Conservation (phyloP, 2,888 invertebrate genomes). For the Calameuta pallipes region DNA sequence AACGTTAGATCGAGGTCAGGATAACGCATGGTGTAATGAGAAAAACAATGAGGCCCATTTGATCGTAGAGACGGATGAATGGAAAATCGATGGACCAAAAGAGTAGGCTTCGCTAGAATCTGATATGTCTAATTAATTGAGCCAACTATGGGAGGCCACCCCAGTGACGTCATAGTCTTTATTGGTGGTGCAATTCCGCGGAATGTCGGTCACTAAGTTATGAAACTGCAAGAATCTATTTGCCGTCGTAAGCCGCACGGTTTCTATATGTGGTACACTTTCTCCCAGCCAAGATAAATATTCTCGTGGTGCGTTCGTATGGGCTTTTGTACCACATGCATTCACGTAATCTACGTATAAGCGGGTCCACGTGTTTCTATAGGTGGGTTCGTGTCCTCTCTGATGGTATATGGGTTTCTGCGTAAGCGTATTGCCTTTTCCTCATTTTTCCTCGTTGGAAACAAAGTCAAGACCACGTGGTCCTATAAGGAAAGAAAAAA, state of each 20-base stretch:
- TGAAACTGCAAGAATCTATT: constrained; percentile 61
- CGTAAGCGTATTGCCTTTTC: neutral
- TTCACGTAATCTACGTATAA: neutral
- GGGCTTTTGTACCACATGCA: neutral
- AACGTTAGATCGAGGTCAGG: neutral
- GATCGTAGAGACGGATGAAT: neutral
- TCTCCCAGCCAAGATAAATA: constrained; percentile 54
- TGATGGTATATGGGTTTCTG: neutral
- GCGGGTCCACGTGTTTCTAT: neutral
- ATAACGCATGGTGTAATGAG: neutral
- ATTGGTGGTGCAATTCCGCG: constrained; percentile 57
- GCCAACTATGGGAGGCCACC: constrained; percentile 36
- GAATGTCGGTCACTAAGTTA: constrained; percentile 63
- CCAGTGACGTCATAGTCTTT: constrained; percentile 55
- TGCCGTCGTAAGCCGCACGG: constrained; percentile 26
- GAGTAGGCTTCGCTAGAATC: neutral
- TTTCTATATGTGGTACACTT: constrained; percentile 49
- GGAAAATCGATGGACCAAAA: neutral
- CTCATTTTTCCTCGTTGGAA: neutral
- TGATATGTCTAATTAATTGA: constrained; percentile 9
- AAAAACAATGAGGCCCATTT: neutral
- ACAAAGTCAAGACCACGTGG: neutral
- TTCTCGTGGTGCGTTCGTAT: constrained; percentile 21
- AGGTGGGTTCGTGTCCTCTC: neutral
- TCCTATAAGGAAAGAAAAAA: neutral